Evolutionary conservation across 2,113 vertebrate species (phyloP).

Genomic region (Plotosus lineatus): DNA sequence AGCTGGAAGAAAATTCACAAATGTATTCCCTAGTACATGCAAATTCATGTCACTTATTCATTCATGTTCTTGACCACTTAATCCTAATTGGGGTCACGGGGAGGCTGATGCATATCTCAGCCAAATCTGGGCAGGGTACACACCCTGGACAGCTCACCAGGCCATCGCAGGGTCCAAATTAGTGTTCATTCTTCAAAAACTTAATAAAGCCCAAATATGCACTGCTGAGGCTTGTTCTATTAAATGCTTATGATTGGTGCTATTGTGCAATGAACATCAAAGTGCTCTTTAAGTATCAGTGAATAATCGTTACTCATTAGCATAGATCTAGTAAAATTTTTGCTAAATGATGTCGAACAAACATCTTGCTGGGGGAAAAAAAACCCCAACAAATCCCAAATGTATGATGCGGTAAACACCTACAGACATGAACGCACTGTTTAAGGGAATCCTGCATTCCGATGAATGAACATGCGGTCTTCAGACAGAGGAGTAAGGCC

Average conservation of each 20-base stretch:
- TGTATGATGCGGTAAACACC: slow-evolving; percentile 49
- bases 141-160: too few relatives aligned
- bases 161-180: too few relatives aligned
- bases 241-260: not conserved
- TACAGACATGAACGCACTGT: slow-evolving; percentile 49
- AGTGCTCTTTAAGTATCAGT: not conserved
- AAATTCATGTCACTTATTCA: too few relatives aligned
- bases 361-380: not conserved
- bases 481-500: slow-evolving; percentile 46
- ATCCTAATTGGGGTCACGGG: too few relatives aligned
- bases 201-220: too few relatives aligned
- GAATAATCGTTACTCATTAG: not conserved
- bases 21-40: too few relatives aligned
- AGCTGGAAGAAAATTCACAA: too few relatives aligned
- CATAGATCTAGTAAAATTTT: not conserved
- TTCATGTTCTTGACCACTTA: too few relatives aligned
- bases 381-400: not conserved
- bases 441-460: slow-evolving; percentile 8
- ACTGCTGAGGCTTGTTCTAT: not conserved
- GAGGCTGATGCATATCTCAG: too few relatives aligned
- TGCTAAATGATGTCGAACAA: slow-evolving; percentile 20
- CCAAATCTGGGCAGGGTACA: too few relatives aligned
- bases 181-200: not conserved
- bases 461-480: slow-evolving; percentile 37
- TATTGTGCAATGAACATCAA: not conserved